Base-by-base conservation (phyloP, 2,797 vertebrate genomes). In the Periophthalmus magnuspinnatus region DNA sequence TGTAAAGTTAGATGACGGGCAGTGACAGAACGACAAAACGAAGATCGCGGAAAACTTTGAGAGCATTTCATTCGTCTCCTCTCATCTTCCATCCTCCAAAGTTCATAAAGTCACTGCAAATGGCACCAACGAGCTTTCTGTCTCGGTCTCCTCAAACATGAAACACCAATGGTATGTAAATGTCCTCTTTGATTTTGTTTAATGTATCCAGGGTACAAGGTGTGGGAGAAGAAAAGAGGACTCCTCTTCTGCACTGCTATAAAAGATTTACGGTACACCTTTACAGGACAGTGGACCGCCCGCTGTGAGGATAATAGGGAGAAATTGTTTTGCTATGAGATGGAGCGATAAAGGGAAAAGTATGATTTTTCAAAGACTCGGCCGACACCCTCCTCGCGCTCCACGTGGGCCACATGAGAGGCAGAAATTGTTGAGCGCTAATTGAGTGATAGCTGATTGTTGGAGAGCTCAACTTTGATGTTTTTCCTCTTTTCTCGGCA, bases 131-230 rank as follows among this genome's bases (percentile, higher is more conserved):
- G 34, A 71, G 67, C 86, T 81, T 88, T 87, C 88, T 84, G 87
- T 90, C 90, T 89, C 83, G 81, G 79, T 45, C 84, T 90, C 88
- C 77, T 90, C 88, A 86, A 84, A 93, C 89, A 92, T 91, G 85
- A 93, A 93, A 91, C 86, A n/a, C 87, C 84, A 87, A 87, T 84
- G 81, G 81, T 89, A 93, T 92, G 92, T 90, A 93, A 93, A 93
- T 92, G 90, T 78, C 80, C 68, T 85, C 90, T 93, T 93, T 92
- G 91, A 93, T 93, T 91, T 83, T 76, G 88, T 84, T 89, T 90
- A 91, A 92, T 92, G 86, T 89, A 83, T 86, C 89, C 56, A 21
- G 79, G 83, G 74, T 86, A 89, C 81, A 88, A 89, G 89, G 88
- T 91, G 84, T 79, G 68, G 16, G 62, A 74, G 85, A 90, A 91